Evolutionary conservation across 2,797 vertebrate genomes (phyloP).

Genomic region (Uromys caudimaculatus): DNA sequence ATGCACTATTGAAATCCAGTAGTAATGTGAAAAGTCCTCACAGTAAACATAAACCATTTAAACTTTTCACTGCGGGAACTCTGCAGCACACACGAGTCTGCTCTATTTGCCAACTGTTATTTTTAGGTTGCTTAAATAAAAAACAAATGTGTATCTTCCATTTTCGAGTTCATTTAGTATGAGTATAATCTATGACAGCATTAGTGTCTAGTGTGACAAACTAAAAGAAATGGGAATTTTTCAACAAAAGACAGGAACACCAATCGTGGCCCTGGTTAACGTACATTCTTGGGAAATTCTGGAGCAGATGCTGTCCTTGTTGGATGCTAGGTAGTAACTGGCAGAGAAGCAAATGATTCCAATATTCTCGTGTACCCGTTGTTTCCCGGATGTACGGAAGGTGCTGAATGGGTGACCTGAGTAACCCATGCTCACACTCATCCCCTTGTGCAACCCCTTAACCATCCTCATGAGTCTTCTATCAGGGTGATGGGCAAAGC

Average conservation of each 20-base stretch:
- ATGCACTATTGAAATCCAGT: slow-evolving; percentile 57
- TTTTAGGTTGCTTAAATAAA: slow-evolving; percentile 41
- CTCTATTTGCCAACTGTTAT: slow-evolving; percentile 57
- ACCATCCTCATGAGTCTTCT: not conserved
- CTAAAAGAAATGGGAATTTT: slow-evolving; percentile 59
- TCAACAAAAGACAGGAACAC: not conserved
- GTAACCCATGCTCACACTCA: not conserved
- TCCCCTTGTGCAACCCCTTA: not conserved
- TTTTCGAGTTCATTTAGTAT: slow-evolving; percentile 26
- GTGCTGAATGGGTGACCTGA: slow-evolving; percentile 37
- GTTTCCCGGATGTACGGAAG: slow-evolving; percentile 1
- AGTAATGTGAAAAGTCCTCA: slow-evolving; percentile 60
- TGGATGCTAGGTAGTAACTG: slow-evolving; percentile 67
- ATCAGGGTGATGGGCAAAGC: slow-evolving; percentile 3
- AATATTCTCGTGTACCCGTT: slow-evolving; percentile 68
- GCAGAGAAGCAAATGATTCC: slow-evolving; percentile 76
- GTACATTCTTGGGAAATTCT: slow-evolving; percentile 74
- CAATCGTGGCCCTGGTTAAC: slow-evolving; percentile 80
- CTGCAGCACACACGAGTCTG: slow-evolving; percentile 50
- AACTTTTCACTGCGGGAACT: slow-evolving; percentile 57
- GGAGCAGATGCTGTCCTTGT: slow-evolving; percentile 77
- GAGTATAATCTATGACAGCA: not conserved
- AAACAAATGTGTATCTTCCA: slow-evolving; percentile 20
- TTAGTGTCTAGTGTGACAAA: slow-evolving; percentile 46
- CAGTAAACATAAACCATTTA: slow-evolving; percentile 68